Evolutionary conservation across 2,888 invertebrate species (phyloP), one percentile per base, ranked within the genome.

Genomic region (Drosophila atripex): DNA sequence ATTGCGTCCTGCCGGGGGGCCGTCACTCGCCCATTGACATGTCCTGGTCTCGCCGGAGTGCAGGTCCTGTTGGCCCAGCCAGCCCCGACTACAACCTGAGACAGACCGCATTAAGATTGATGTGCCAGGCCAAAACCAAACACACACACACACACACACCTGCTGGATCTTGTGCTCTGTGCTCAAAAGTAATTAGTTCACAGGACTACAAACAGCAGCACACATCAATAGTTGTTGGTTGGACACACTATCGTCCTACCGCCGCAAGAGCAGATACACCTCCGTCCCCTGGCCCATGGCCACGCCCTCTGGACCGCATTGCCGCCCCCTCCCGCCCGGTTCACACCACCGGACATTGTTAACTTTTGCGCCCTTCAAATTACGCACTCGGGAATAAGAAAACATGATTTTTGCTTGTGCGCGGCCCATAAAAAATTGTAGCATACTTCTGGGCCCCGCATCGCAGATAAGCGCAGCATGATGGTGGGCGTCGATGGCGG

Each of bases 351-450:
- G 73, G 69, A 71, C 77, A 78, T 75, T 83, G 78, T 78, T 77
- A 76, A 80, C 78, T 79, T 75, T 76, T 84, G 50, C 76, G 82
- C 76, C 76, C 79, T 71, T 71, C 75, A 83, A 87, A 86, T 85
- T 78, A 84, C 88, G 84, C 86, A 86, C 80, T 77, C 88, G 88
- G 82, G 82, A 88, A 84, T 88, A 83, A 85, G 83, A 74, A 88
- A 85, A 88, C 87, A 88, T 86, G 88, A 86, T 88, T 85, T 88
- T 87, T 87, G 86, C 86, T 86, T 88, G 84, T 84, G 84, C 84
- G 80, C 76, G 76, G 75, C 73, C 73, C 78, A 88, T 88, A 86
- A 88, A 85, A 88, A 84, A 85, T 76, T 84, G 88, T 84, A 80
- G 86, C 84, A 77, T 72, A 88, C 84, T 88, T 84, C 72, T 49